Evolutionary conservation across 2,797 vertebrate genomes (phyloP), one percentile per base, ranked within the genome.

Genomic region (Crocidura indochinensis): DNA sequence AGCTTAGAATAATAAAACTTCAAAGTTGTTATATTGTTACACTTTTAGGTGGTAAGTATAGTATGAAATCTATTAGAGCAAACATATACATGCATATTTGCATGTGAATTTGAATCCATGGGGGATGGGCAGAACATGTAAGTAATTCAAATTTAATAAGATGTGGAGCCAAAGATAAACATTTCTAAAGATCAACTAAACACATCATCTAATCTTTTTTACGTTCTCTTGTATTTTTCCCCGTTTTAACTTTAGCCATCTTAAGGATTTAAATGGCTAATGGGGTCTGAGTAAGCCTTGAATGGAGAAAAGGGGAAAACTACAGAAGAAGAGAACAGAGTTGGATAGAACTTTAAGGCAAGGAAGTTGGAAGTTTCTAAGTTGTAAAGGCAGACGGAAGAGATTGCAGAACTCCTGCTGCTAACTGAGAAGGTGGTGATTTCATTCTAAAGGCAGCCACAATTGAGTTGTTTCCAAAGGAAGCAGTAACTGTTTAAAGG

Each of bases 361-460:
- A 12, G 26, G 29, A 88, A 12, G 17, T 64, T 0, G 68, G 17
- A 51, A 47, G 15, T 81, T 86, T 68, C 68, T 19, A 49, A 60
- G 75, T 44, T 12, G 3, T 8, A 6, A 46, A 78, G 46, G 87
- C 74, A 76, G 65, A 17, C 14, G 8, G 10, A 60, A 31, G 47
- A 9, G 72, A 15, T 1, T 38, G 38, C 49, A 9, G 26, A 77
- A n/a, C 29, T 84, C 47, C 72, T 47, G 19, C 79, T 68, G 31
- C 38, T 71, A 87, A 11, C 26, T 15, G 15, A 72, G 24, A 7
- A 90, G 75, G 60, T 51, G 26, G 67, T 96, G 94, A 96, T 20
- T 84, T 94, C 93, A 94, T 73, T 47, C 65, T 84, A 38, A 64
- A 94, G 84, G 84, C 84, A 95, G 87, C 81, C 44, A 56, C n/a